Evolutionary conservation across 2,113 vertebrate species (phyloP).

Genomic region (Cathartes aura): DNA sequence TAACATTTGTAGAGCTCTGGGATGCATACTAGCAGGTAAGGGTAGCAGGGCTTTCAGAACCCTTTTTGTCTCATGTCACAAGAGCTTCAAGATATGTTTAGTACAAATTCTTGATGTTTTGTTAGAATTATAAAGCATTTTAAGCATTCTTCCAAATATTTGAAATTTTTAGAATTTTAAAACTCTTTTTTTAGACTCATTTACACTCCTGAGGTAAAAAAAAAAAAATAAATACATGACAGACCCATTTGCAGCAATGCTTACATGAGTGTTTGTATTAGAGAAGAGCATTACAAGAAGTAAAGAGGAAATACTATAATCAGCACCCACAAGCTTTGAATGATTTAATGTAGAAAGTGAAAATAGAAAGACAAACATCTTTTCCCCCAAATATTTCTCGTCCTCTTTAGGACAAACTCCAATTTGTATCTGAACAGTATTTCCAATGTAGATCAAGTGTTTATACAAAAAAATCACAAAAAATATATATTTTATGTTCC

Average conservation of each 20-base stretch:
- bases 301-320: constrained; percentile 38
- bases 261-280: background rate
- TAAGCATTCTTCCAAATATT: background rate
- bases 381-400: background rate
- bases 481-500: background rate
- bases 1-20: background rate
- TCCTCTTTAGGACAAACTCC: background rate
- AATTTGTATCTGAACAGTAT: background rate
- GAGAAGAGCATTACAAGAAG: constrained; percentile 20
- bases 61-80: background rate
- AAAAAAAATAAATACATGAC: background rate
- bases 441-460: background rate
- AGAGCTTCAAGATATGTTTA: background rate
- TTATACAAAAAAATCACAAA: background rate
- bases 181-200: background rate
- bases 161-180: background rate
- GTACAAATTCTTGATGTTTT: background rate
- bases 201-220: background rate
- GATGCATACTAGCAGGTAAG: background rate
- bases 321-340: background rate
- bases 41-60: background rate
- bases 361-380: background rate
- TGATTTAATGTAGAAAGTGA: background rate
- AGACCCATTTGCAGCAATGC: background rate
- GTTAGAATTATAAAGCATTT: background rate